Conservation (phyloP, 2,797 vertebrate genomes). For the Pitangus sulphuratus region DNA sequence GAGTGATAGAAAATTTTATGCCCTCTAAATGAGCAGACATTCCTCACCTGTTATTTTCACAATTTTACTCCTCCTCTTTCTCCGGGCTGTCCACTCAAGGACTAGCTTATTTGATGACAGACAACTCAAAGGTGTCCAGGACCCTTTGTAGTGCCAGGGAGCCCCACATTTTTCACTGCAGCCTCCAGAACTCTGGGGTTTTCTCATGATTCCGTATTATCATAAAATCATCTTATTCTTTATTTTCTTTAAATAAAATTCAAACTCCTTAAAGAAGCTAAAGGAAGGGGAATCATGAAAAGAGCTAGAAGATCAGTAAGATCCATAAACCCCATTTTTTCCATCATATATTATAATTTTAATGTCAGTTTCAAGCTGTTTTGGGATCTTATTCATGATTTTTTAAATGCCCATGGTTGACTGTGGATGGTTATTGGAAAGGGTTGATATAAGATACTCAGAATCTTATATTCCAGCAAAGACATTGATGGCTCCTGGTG, state of each 20-base stretch:
- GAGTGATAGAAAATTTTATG: not conserved
- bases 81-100: not conserved
- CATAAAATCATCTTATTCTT: not conserved
- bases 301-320: not conserved
- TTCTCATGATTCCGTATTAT: not conserved
- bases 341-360: not conserved
- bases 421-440: not conserved
- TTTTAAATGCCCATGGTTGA: not conserved
- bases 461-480: not conserved
- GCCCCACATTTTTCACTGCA: not conserved
- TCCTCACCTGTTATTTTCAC: not conserved
- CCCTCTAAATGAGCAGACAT: not conserved
- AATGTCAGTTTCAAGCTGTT: not conserved
- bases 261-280: not conserved
- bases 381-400: not conserved
- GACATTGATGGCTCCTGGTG: not conserved
- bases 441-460: not conserved
- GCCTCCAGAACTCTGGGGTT: not conserved
- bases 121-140: not conserved
- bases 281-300: not conserved
- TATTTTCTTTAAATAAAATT: not conserved
- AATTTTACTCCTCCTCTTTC: not conserved
- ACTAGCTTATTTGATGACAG: not conserved
- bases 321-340: fast-evolving
- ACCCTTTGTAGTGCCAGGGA: not conserved